Conservation (phyloP, 2,113 vertebrate genomes). For the Cavia porcellus region DNA sequence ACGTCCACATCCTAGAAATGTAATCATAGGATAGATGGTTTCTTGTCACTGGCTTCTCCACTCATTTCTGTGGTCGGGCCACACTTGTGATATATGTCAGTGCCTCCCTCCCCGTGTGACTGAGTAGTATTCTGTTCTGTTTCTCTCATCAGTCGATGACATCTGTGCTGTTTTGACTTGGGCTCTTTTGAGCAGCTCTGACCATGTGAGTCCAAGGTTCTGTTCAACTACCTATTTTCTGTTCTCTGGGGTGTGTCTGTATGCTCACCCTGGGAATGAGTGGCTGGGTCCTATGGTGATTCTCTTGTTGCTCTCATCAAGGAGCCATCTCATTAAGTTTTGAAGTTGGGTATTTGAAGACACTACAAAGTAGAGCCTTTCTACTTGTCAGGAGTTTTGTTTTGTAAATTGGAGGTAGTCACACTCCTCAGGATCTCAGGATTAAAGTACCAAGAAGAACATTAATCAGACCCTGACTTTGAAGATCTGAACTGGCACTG, state of each 20-base stretch:
- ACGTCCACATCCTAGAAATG: accelerated
- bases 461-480: background rate
- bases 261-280: background rate
- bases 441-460: background rate
- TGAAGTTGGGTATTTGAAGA: background rate
- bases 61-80: background rate
- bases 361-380: background rate
- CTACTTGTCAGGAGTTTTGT: background rate
- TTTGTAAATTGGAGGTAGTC: background rate
- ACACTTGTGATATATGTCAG: background rate
- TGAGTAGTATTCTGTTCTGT: background rate
- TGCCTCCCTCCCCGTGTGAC: background rate
- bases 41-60: background rate
- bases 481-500: background rate
- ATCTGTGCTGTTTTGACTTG: background rate
- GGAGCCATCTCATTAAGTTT: background rate
- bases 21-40: accelerated
- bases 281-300: background rate
- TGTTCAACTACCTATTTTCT: background rate
- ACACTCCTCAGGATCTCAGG: background rate
- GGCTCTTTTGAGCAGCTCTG: background rate
- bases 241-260: background rate
- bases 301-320: background rate
- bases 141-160: background rate
- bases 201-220: background rate